These are phyloP conservation scores for Xestia sexstrigata DNA, from an alignment of 2,888 invertebrate genomes.

Conservation along the genomic window DNA sequence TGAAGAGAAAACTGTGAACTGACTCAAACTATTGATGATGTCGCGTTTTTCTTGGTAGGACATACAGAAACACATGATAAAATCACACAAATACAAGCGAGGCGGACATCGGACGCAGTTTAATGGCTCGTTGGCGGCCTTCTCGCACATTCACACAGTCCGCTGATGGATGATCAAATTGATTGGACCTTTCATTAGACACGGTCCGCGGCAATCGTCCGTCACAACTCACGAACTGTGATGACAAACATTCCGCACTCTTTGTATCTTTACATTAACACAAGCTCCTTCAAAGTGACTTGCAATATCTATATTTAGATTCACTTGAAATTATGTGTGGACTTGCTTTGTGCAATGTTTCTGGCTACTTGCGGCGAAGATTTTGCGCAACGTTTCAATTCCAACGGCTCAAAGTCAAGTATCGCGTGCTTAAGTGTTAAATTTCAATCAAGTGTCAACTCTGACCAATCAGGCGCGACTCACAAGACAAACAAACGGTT, in stretches of 20 bases:
- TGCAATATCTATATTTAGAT: conserved; percentile 57
- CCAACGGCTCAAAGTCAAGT: conserved; percentile 42
- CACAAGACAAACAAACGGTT: conserved; percentile 56
- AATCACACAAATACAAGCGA: conserved; percentile 28
- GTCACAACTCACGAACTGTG: conserved; percentile 39
- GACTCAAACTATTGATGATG: conserved; percentile 12
- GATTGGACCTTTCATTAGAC: conserved; percentile 72
- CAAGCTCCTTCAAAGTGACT: conserved; percentile 46
- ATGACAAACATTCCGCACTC: conserved; percentile 42
- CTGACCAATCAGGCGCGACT: conserved; percentile 38
- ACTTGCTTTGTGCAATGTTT: conserved; percentile 43
- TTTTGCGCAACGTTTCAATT: conserved; percentile 47
- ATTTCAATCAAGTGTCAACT: conserved; percentile 61
- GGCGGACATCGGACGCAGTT: conserved; percentile 29
- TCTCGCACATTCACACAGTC: conserved; percentile 59
- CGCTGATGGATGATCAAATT: conserved; percentile 71
- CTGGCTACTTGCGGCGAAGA: conserved; percentile 25
- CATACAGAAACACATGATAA: conserved; percentile 17
- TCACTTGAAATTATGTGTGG: conserved; percentile 35
- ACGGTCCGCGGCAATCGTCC: conserved; percentile 32
- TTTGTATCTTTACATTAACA: conserved; percentile 38
- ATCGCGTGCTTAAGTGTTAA: conserved; percentile 50
- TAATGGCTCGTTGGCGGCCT: conserved; percentile 61
- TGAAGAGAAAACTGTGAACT: conserved; percentile 18
- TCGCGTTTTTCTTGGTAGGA: conserved; percentile 17